Conservation (phyloP, 2,888 invertebrate species). For the Troides helena region DNA sequence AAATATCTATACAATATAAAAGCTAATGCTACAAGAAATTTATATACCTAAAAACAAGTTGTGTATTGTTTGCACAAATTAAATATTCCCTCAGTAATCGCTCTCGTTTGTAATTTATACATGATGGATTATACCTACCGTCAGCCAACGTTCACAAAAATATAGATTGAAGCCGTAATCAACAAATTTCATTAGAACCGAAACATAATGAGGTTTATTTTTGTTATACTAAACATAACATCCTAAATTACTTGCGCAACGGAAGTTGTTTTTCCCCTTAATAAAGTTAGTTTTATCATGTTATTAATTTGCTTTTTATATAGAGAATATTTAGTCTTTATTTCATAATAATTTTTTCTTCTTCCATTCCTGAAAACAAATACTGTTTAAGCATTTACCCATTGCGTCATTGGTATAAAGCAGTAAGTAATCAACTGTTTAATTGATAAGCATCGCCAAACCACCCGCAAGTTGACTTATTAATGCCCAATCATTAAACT, state of each 20-base stretch:
- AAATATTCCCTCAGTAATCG: constrained; percentile 4
- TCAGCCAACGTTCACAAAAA: not conserved
- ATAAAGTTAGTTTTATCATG: too few species aligned
- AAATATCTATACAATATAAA: not conserved
- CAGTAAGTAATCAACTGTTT: too few species aligned
- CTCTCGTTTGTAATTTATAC: not conserved
- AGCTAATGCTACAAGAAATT: not conserved
- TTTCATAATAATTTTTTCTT: too few species aligned
- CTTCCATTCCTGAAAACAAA: too few species aligned
- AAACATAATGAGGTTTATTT: not conserved
- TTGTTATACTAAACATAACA: constrained; percentile 1
- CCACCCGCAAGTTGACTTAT: too few species aligned
- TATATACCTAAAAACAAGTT: not conserved
- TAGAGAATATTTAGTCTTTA: too few species aligned
- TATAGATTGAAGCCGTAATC: not conserved
- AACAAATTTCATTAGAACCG: not conserved
- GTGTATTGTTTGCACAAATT: not conserved
- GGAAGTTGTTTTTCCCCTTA: not conserved
- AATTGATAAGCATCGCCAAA: too few species aligned
- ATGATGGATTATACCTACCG: not conserved
- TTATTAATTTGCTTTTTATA: too few species aligned
- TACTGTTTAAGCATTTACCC: too few species aligned
- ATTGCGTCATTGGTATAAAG: too few species aligned
- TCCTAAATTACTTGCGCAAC: not conserved
- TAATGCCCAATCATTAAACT: too few species aligned